Conservation (phyloP, 2,797 vertebrate genomes). For the Luscinia luscinia region DNA sequence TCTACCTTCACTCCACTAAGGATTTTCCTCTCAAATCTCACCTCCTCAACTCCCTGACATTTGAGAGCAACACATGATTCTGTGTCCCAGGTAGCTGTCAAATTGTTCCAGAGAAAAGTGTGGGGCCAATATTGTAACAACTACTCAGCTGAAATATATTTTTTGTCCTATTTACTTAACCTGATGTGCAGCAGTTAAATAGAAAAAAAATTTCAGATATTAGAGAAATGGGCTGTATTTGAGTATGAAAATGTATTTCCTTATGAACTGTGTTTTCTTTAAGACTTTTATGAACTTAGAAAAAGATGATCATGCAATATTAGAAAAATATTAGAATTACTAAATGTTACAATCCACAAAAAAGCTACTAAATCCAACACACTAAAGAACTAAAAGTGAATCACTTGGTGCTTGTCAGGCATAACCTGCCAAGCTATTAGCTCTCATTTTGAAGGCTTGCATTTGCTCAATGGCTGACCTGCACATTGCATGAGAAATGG, state of each 20-base stretch:
- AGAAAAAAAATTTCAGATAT: background rate
- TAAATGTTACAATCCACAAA: background rate
- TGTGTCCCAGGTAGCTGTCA: background rate
- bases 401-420: background rate
- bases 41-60: too few relatives aligned
- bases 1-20: background rate
- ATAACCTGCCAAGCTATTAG: slow-evolving; percentile 10
- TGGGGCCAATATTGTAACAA: background rate
- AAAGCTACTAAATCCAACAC: background rate
- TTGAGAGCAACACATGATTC: background rate
- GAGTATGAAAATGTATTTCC: background rate
- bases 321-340: background rate
- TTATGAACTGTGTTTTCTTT: background rate
- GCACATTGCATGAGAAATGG: background rate
- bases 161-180: background rate
- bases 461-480: slow-evolving; percentile 19
- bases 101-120: background rate
- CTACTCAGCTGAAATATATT: background rate
- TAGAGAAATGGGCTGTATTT: background rate
- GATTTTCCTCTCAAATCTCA: background rate
- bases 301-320: background rate
- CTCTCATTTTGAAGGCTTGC: background rate
- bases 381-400: background rate
- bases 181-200: background rate
- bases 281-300: background rate